These are phyloP conservation scores for Rallus crepitans DNA, from an alignment of 2,797 vertebrate genomes.

Conservation along the genomic window DNA sequence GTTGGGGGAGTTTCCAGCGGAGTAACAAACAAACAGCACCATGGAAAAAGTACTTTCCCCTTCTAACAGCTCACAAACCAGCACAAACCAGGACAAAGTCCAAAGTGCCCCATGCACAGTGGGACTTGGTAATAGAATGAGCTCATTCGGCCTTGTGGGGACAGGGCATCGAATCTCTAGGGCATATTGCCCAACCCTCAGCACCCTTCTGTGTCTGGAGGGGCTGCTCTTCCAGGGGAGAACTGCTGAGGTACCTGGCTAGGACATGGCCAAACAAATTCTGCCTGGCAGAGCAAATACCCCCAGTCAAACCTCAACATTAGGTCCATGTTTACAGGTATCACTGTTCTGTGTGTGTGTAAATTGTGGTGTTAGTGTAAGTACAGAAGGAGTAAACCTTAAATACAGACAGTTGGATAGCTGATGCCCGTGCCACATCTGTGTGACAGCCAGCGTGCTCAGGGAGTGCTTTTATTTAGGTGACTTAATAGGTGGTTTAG, in stretches of 20 bases:
- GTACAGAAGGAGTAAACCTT: neutral
- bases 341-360: neutral
- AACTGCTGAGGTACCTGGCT: neutral
- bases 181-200: conserved; percentile 2
- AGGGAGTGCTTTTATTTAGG: neutral
- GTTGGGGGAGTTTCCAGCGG: neutral
- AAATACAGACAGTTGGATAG: neutral
- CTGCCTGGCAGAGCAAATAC: neutral
- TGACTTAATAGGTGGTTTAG: neutral
- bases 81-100: neutral
- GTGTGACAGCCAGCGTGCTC: neutral
- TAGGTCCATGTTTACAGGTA: neutral
- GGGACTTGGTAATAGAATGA: neutral
- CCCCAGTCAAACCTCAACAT: neutral
- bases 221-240: neutral
- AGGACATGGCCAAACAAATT: neutral
- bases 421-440: neutral
- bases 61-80: neutral
- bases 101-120: neutral
- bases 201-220: neutral
- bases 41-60: neutral
- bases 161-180: neutral
- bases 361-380: neutral
- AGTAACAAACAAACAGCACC: neutral
- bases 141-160: neutral